These are phyloP conservation scores for Cossypha heuglini DNA, from an alignment of 2,797 vertebrate species.

Conservation along the genomic window DNA sequence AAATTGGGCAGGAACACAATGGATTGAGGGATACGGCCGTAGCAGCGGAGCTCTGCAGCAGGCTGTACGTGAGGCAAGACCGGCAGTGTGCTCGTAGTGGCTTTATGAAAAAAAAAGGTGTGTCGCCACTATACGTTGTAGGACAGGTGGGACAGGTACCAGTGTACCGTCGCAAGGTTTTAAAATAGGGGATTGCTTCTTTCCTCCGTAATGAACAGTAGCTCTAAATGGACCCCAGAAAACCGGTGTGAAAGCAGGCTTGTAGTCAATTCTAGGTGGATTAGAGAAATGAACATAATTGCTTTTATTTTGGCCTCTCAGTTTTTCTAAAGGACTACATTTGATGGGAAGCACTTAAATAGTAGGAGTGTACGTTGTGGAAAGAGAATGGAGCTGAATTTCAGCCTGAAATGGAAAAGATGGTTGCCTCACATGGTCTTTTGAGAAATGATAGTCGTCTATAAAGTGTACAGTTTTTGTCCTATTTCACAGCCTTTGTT, in stretches of 20 bases:
- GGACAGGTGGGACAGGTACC: neutral
- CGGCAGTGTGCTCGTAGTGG: accelerated
- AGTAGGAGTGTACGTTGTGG: accelerated
- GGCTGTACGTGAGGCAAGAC: neutral
- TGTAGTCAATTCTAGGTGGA: neutral
- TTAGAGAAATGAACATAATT: neutral
- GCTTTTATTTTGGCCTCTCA: neutral
- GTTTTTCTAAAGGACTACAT: neutral
- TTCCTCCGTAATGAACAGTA: neutral
- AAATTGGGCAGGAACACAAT: neutral
- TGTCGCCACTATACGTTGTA: accelerated
- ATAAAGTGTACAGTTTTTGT: neutral
- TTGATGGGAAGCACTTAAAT: neutral
- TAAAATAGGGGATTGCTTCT: neutral
- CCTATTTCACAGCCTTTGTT: neutral
- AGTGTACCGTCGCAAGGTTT: accelerated
- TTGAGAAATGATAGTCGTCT: neutral
- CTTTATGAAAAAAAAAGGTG: neutral
- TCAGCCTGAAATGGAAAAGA: neutral
- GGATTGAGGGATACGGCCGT: neutral
- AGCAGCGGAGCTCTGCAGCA: neutral
- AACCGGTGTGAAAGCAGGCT: neutral
- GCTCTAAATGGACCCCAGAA: neutral
- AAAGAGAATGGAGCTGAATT: neutral
- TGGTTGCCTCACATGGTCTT: neutral